Conservation (phyloP, 2,888 invertebrate genomes). For the Pristionchus japonicus region DNA sequence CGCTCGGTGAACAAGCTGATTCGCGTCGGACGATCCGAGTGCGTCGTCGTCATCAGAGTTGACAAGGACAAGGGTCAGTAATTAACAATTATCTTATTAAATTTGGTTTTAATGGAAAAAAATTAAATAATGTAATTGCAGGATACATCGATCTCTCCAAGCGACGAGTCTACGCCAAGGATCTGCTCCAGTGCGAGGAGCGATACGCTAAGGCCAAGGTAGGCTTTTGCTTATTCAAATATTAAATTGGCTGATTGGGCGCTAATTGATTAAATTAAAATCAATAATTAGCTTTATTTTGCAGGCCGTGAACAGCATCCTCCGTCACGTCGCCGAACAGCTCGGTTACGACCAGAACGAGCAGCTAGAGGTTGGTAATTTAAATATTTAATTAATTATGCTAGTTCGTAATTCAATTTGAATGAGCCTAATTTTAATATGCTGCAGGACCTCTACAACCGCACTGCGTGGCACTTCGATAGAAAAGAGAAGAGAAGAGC, state of each 20-base stretch:
- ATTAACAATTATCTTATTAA: neutral
- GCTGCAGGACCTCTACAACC: conserved; percentile 74
- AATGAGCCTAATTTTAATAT: neutral
- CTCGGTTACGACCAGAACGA: conserved; percentile 91
- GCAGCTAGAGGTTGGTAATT: conserved; percentile 87
- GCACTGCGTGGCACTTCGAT: conserved; percentile 98
- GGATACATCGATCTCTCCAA: conserved; percentile 99
- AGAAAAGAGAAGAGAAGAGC: conserved; percentile 95
- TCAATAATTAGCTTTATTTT: neutral
- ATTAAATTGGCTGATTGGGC: neutral
- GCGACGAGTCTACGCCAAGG: conserved; percentile 96
- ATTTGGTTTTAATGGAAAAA: neutral
- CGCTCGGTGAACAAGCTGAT: conserved; percentile 99
- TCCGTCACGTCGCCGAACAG: conserved; percentile 96
- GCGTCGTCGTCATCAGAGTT: conserved; percentile 97
- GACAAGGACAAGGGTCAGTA: conserved; percentile 96
- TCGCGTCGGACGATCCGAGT: conserved; percentile 97
- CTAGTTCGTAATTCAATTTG: neutral
- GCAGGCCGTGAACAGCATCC: conserved; percentile 86
- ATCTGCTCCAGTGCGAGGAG: conserved; percentile 97
- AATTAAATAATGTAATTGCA: conserved; percentile 75
- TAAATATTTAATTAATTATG: neutral
- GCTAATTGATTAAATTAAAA: neutral
- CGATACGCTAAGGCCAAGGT: conserved; percentile 87
- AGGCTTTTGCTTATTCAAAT: too few relatives aligned